A percentile compares a stretch with the other conserved stretches of the same genome.
Evolutionary conservation across 2,888 invertebrate species (phyloP).

Genomic region (Taenaris catops): DNA sequence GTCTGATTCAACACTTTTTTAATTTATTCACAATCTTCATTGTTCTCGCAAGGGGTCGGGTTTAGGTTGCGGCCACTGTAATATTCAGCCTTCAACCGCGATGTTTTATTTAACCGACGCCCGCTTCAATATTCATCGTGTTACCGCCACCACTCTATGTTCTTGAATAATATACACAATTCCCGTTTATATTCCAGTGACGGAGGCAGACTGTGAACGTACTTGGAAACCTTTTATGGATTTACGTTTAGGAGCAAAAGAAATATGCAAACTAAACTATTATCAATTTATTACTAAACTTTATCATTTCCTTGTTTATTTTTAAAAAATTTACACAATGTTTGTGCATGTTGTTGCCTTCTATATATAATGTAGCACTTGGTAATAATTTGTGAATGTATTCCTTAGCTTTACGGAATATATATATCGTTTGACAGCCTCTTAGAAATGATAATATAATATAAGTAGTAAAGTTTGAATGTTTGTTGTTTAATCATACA

Average conservation of each 20-base stretch:
- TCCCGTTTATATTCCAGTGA: slow-evolving; percentile 20
- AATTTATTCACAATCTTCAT: slow-evolving; percentile 55
- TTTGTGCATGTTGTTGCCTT: no score
- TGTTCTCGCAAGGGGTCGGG: slow-evolving; percentile 46
- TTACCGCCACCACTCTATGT: slow-evolving; percentile 35
- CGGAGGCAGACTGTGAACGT: slow-evolving; percentile 1
- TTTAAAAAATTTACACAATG: no score
- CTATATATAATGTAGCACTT: no score
- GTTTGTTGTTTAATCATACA: no score
- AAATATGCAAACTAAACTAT: no score
- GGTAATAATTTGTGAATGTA: no score
- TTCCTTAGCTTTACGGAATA: no score
- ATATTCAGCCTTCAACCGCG: slow-evolving; percentile 48
- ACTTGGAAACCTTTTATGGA: slow-evolving; percentile 3
- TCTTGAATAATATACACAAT: slow-evolving; percentile 41
- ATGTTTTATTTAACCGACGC: slow-evolving; percentile 58
- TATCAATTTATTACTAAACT: no score
- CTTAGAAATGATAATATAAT: no score
- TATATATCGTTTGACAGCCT: no score
- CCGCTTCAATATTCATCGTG: slow-evolving; percentile 54
- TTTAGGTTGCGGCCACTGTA: slow-evolving; percentile 38
- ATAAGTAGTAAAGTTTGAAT: no score
- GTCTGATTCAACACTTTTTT: slow-evolving; percentile 22
- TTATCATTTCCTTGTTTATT: no score
- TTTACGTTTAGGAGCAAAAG: slow-evolving; percentile 1